Conservation (phyloP, 1,140 invertebrate species). For the Drosophila repletoides region DNA sequence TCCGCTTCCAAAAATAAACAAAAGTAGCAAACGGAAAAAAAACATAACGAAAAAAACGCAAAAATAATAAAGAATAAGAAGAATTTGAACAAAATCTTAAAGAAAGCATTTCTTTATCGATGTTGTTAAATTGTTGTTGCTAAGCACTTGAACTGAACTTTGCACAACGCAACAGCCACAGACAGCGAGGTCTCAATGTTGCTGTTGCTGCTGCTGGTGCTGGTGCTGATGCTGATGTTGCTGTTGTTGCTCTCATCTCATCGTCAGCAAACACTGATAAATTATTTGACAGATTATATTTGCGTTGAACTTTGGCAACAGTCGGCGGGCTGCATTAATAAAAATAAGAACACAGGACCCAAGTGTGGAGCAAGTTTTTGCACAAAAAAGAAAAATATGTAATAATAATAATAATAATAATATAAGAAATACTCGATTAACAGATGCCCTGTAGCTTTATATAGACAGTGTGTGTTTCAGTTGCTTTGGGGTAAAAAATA, state of each 20-base stretch:
- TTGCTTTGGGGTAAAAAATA: too few species aligned
- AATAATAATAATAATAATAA: too few species aligned
- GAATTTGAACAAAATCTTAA: slow-evolving; percentile 3
- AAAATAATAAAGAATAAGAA: not conserved
- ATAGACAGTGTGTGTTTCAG: too few species aligned
- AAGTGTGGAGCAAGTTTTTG: slow-evolving; percentile 12
- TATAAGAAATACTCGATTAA: not conserved
- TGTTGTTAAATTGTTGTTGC: slow-evolving; percentile 40
- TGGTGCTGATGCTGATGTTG: slow-evolving; percentile 6
- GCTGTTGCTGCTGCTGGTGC: slow-evolving; percentile 2
- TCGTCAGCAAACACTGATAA: slow-evolving; percentile 74
- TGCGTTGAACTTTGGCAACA: slow-evolving; percentile 71
- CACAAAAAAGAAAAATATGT: not conserved
- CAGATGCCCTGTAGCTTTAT: slow-evolving; percentile 3
- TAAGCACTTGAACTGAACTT: slow-evolving; percentile 44
- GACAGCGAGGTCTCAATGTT: slow-evolving; percentile 47
- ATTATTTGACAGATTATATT: slow-evolving; percentile 81
- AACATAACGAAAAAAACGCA: not conserved
- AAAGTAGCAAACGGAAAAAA: not conserved
- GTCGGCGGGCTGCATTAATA: slow-evolving; percentile 53
- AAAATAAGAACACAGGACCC: slow-evolving; percentile 55
- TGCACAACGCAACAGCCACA: slow-evolving; percentile 37
- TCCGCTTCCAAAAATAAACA: slow-evolving; percentile 37
- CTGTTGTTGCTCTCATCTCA: slow-evolving; percentile 35
- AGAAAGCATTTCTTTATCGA: slow-evolving; percentile 50